Conservation (phyloP, 2,113 vertebrate species). For the Gnathonemus echidnorhynchus region DNA sequence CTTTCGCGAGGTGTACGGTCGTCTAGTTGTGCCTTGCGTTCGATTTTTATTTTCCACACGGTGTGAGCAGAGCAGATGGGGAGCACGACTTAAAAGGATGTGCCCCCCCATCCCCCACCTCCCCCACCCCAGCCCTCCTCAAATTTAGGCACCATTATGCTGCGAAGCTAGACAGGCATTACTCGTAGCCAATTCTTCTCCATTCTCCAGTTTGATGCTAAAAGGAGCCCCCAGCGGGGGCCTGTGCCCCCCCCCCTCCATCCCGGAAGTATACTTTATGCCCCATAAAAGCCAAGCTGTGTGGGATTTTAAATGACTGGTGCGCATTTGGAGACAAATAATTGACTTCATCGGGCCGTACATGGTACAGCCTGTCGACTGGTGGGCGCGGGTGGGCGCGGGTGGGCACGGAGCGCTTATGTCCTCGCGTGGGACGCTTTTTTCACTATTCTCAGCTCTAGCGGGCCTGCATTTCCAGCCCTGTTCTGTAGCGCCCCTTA, state of each 20-base stretch:
- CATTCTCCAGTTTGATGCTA: background rate
- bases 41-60: background rate
- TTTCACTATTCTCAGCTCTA: conserved; percentile 38
- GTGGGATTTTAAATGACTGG: conserved; percentile 10
- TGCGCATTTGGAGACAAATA: conserved; percentile 15
- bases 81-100: background rate
- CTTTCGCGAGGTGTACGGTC: conserved; percentile 15
- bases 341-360: conserved; percentile 15
- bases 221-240: background rate
- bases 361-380: background rate
- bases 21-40: background rate
- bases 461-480: conserved; percentile 5
- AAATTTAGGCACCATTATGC: background rate
- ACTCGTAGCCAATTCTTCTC: background rate
- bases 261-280: conserved; percentile 13
- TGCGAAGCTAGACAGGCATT: background rate
- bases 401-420: conserved; percentile 27
- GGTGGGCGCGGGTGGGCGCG: conserved; percentile 8
- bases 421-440: conserved; percentile 22
- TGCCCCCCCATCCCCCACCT: background rate
- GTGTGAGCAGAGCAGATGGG: background rate
- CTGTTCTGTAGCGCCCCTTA: background rate
- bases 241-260: too few species aligned
- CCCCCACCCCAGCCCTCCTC: background rate
- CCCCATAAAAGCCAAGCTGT: conserved; percentile 15